Conservation (phyloP, 2,113 vertebrate species). For the Nyctereutes procyonoides region DNA sequence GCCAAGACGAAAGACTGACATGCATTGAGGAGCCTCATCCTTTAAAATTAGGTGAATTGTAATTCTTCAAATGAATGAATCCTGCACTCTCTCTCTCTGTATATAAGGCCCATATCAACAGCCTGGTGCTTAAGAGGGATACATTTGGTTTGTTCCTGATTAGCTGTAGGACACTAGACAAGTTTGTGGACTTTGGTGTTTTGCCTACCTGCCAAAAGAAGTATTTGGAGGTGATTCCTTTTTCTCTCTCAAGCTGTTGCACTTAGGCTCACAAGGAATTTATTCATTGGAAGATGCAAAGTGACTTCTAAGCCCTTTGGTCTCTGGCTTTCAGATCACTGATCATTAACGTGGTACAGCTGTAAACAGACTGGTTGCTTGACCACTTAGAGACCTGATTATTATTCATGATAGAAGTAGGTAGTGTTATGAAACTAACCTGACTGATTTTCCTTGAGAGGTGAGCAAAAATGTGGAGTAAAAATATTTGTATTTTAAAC, state of each 20-base stretch:
- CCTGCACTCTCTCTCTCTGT: background rate
- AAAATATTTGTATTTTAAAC: slow-evolving; percentile 7
- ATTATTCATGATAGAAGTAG: background rate
- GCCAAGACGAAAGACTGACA: background rate
- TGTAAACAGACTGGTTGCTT: background rate
- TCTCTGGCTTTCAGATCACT: slow-evolving; percentile 15
- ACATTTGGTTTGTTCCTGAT: background rate
- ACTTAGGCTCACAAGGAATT: background rate
- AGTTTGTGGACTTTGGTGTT: background rate
- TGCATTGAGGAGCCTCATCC: background rate
- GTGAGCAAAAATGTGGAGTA: background rate
- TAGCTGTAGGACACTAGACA: background rate
- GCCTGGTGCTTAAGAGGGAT: background rate
- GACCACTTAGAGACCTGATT: background rate
- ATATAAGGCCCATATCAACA: background rate
- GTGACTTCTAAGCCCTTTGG: background rate
- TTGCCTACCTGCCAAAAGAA: background rate
- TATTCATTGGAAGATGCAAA: background rate
- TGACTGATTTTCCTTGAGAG: background rate
- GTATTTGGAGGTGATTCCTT: background rate
- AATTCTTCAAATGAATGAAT: background rate
- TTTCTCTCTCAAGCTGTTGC: background rate
- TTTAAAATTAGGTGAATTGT: background rate
- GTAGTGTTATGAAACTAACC: background rate
- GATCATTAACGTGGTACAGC: background rate